Percentiles rank a stretch among this genome's conserved stretches.
Evolutionary conservation across 2,113 vertebrate genomes (phyloP).

Genomic region (Eudyptes chrysolophus): DNA sequence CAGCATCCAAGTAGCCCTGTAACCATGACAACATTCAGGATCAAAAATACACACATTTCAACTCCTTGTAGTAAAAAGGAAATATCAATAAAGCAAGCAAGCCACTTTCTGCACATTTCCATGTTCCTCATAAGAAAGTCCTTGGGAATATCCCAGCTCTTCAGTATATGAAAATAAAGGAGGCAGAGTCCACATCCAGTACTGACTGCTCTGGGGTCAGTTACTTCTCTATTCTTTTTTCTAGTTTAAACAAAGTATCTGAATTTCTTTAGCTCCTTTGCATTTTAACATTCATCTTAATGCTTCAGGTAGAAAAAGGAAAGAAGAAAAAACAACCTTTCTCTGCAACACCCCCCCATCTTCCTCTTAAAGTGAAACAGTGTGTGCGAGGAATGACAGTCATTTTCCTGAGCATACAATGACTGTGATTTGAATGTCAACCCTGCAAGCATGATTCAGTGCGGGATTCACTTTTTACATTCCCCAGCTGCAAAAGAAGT

Average conservation of each 20-base stretch:
- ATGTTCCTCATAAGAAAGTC: neutral
- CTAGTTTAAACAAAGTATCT: neutral
- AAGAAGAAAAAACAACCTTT: neutral
- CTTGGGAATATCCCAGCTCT: constrained; percentile 1
- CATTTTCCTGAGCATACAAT: constrained; percentile 45
- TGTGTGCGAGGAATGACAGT: constrained; percentile 38
- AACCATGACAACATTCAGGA: constrained; percentile 45
- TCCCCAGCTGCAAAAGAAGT: constrained; percentile 70
- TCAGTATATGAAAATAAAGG: neutral
- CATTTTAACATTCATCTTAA: constrained; percentile 37
- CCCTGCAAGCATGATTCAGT: constrained; percentile 49
- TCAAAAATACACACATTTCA: constrained; percentile 36
- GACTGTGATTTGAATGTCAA: constrained; percentile 73
- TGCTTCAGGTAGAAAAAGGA: neutral
- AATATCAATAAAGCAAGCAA: constrained; percentile 22
- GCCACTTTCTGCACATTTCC: neutral
- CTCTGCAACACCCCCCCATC: neutral
- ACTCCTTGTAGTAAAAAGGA: constrained; percentile 36
- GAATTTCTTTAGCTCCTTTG: neutral
- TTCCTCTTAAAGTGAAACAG: constrained; percentile 39
- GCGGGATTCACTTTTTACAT: constrained; percentile 52
- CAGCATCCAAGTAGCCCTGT: constrained; percentile 23
- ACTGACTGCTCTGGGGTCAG: neutral
- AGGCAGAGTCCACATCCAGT: neutral
- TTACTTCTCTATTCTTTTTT: neutral